Percentiles rank a stretch among this genome's conserved stretches.
Evolutionary conservation across 2,888 invertebrate species (phyloP).

Genomic region (Stictocephala bisonia): DNA sequence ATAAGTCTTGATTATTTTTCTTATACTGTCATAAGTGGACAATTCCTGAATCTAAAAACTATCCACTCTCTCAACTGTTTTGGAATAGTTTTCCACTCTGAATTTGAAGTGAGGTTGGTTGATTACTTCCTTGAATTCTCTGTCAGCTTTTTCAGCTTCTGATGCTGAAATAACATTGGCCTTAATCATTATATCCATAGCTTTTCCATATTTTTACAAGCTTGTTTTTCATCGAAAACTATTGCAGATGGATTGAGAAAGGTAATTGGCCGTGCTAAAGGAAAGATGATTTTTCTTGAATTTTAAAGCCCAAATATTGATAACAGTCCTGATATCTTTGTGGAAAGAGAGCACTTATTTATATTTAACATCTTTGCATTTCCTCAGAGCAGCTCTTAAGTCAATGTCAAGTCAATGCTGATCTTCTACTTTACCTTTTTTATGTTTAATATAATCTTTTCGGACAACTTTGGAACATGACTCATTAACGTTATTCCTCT

Average conservation of each 20-base stretch:
- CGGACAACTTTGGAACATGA: too few relatives aligned
- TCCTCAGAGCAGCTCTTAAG: constrained; percentile 15
- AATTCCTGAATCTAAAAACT: constrained; percentile 6
- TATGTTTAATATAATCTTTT: too few relatives aligned
- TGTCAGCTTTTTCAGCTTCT: constrained; percentile 24
- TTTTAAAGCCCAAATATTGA: neutral
- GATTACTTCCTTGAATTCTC: constrained; percentile 8
- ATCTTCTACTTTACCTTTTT: too few relatives aligned
- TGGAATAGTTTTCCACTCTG: constrained; percentile 10
- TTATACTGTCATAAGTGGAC: constrained; percentile 10
- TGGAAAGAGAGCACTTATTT: neutral
- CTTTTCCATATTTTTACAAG: neutral
- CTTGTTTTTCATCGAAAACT: neutral
- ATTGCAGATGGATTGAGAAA: constrained; percentile 12
- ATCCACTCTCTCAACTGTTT: neutral
- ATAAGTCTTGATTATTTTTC: neutral
- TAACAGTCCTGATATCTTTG: constrained; percentile 16
- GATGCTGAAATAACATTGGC: neutral
- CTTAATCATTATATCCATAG: constrained; percentile 9
- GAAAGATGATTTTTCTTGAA: constrained; percentile 5
- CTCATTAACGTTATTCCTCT: too few relatives aligned
- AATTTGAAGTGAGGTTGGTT: neutral
- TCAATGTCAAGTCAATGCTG: too few relatives aligned
- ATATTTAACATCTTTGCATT: neutral
- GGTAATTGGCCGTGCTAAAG: neutral